These are phyloP conservation scores for Rhabdophis nuchalis DNA, from an alignment of 2,797 vertebrate species.

Conservation along the genomic window DNA sequence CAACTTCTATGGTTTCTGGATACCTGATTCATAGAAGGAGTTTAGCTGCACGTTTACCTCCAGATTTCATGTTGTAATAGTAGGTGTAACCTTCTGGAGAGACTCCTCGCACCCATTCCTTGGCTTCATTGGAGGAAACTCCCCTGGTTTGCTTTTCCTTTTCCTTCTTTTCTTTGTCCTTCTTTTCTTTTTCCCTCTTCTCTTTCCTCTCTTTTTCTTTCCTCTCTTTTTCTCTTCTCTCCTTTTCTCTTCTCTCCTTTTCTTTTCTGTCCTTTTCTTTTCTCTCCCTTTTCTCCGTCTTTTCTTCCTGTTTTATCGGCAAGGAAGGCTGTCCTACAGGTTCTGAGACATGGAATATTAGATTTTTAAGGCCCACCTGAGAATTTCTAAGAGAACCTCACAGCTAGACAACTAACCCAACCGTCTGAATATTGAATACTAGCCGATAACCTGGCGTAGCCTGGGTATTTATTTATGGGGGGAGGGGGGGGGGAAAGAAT, in stretches of 20 bases:
- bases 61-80: slow-evolving; percentile 85
- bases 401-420: not conserved
- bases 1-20: not conserved
- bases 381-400: not conserved
- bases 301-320: slow-evolving; percentile 52
- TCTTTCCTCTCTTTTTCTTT: slow-evolving; percentile 61
- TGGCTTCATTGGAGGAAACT: slow-evolving; percentile 18
- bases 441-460: too few relatives aligned
- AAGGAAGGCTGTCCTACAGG: slow-evolving; percentile 48
- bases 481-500: too few relatives aligned
- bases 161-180: slow-evolving; percentile 64
- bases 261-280: slow-evolving; percentile 66
- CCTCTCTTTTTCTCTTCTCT: slow-evolving; percentile 59
- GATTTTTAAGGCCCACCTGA: not conserved
- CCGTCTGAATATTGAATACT: not conserved
- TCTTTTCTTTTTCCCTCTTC: slow-evolving; percentile 58
- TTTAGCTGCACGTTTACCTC: slow-evolving; percentile 76
- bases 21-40: not conserved
- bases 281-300: slow-evolving; percentile 35
- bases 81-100: slow-evolving; percentile 81
- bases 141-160: slow-evolving; percentile 58
- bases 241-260: slow-evolving; percentile 61
- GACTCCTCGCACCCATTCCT: slow-evolving; percentile 80
- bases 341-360: slow-evolving; percentile 48
- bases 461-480: too few relatives aligned